Evolutionary conservation across 2,888 invertebrate genomes (phyloP), one percentile per base, ranked within the genome.

Genomic region (Chrysopilus asiliformis): DNA sequence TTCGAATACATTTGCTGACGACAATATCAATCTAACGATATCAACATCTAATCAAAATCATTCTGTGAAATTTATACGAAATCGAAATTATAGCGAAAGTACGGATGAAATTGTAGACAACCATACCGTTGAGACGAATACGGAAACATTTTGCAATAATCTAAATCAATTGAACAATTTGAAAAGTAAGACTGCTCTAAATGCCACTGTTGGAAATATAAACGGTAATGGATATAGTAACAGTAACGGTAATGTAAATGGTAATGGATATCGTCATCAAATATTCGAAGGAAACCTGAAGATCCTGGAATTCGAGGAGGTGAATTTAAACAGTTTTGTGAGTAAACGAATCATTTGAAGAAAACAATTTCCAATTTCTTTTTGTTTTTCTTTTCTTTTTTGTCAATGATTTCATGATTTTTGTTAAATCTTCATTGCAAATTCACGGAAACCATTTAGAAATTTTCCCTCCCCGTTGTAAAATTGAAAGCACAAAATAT

Each of bases 281-380:
- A 30, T 41, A 30, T 41, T 39, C 26, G 39, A 41, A 29, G 39
- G 31, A 20, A 39, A 39, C 25, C 20, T 41, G 22, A 41, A 41
- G 30, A 36, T 41, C 19, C 30, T 38, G 14, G 39, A 32, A 7
- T 16, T 27, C 2, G 41, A 36, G 10, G 35, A 41, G 41, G 41
- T 41, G 20, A 31, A 38, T 41, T 10, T 18, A 19, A 3, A 32
- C 7, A 4, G 4, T 10, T 17, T 31, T 16, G 12, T 16, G 12
- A n/a, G n/a, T n/a, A n/a, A n/a, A n/a, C n/a, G n/a, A n/a, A n/a
- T n/a, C n/a, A n/a, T n/a, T n/a, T n/a, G n/a, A n/a, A n/a, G n/a
- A n/a, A n/a, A n/a, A n/a, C n/a, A n/a, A n/a, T n/a, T n/a, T n/a
- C n/a, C n/a, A n/a, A n/a, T n/a, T n/a, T n/a, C n/a, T n/a, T n/a